These are phyloP conservation scores for Hyphantria cunea DNA, from an alignment of 1,140 invertebrate species.

Conservation along the genomic window DNA sequence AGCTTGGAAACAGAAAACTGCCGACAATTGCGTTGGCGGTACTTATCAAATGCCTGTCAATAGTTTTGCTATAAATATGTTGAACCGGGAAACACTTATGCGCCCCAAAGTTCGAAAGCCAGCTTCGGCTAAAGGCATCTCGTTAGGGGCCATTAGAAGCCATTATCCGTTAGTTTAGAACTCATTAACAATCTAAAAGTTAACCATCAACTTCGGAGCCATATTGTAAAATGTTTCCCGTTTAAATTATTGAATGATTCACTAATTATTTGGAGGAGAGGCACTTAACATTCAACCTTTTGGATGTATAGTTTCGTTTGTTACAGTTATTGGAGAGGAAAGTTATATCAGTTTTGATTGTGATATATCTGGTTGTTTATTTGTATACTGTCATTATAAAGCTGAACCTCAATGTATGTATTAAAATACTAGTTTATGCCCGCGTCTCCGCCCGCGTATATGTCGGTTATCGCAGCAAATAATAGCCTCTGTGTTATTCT, in stretches of 20 bases:
- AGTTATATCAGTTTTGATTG: not conserved
- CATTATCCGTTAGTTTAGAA: constrained; percentile 17
- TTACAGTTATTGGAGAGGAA: not conserved
- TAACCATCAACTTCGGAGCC: not conserved
- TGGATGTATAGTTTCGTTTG: not conserved
- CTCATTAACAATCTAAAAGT: constrained; percentile 20
- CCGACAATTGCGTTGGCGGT: no score
- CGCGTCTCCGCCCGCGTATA: no score
- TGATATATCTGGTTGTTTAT: no score
- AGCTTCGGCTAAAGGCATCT: constrained; percentile 1
- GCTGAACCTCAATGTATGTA: no score
- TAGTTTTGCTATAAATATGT: not conserved
- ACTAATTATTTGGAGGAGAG: not conserved
- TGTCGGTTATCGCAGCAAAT: no score
- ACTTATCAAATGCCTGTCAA: not conserved
- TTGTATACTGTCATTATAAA: no score
- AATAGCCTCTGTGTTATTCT: no score
- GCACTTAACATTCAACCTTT: not conserved
- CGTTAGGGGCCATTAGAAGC: constrained; percentile 8
- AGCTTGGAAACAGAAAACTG: not conserved
- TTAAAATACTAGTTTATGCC: no score
- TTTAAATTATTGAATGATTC: not conserved
- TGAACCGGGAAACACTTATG: not conserved
- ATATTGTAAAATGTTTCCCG: not conserved
- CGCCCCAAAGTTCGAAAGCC: not conserved